phyloP scores from a whole-genome alignment of 2,888 invertebrate genomes.

The Sinelater perroti region DNA sequence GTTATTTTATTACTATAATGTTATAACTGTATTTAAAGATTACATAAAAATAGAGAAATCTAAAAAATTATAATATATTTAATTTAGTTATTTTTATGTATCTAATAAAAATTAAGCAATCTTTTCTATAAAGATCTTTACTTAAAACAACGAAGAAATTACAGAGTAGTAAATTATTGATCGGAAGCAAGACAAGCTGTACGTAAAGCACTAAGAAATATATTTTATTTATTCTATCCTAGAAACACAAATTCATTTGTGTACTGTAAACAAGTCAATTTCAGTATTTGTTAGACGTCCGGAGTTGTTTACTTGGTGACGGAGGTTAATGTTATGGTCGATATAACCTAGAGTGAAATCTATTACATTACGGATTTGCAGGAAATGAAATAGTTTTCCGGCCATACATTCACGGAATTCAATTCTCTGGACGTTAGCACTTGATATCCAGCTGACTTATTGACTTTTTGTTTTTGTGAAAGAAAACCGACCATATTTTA shows the following conservation, averaged over 20 bases:
- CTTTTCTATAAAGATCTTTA: too few relatives aligned
- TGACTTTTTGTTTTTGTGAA: slow-evolving; percentile 12
- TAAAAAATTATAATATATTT: too few relatives aligned
- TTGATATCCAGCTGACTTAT: slow-evolving; percentile 23
- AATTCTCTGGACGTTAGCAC: slow-evolving; percentile 25
- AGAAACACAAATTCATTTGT: not conserved
- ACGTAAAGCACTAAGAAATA: too few relatives aligned
- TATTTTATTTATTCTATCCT: too few relatives aligned
- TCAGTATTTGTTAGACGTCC: not conserved
- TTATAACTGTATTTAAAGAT: too few relatives aligned
- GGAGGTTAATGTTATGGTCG: slow-evolving; percentile 12
- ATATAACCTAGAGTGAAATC: slow-evolving; percentile 10
- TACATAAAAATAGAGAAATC: too few relatives aligned
- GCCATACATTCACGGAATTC: slow-evolving; percentile 29
- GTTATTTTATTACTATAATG: too few relatives aligned
- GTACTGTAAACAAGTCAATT: slow-evolving; percentile 5
- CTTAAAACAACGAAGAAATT: too few relatives aligned
- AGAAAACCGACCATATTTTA: not conserved
- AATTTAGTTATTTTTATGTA: too few relatives aligned
- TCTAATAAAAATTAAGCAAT: too few relatives aligned
- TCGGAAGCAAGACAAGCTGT: too few relatives aligned
- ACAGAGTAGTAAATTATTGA: too few relatives aligned
- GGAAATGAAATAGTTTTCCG: slow-evolving; percentile 33
- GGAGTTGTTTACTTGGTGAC: slow-evolving; percentile 6
- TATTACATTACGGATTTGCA: slow-evolving; percentile 22